phyloP scores from a whole-genome alignment of 2,888 invertebrate species.

The Leptinotarsa peninsularis region DNA sequence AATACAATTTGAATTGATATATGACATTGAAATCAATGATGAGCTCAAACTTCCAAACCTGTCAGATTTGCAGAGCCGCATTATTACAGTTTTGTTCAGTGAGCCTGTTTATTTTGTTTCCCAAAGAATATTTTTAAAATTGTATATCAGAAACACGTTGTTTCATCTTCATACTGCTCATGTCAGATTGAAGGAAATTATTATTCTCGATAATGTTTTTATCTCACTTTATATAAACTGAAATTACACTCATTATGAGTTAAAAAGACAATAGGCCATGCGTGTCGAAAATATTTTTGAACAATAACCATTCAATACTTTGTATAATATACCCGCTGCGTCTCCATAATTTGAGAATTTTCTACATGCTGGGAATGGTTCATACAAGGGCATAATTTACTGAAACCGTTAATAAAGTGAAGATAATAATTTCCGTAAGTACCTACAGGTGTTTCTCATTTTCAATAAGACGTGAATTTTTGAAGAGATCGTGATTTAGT shows the following conservation, averaged over 20 bases:
- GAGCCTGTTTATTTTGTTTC: too few species aligned
- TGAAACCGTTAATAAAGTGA: not conserved
- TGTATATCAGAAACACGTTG: too few species aligned
- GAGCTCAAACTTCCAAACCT: too few species aligned
- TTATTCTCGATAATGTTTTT: constrained; percentile 4
- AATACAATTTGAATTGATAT: too few species aligned
- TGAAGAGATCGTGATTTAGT: not conserved
- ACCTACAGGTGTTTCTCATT: constrained; percentile 9
- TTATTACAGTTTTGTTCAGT: too few species aligned
- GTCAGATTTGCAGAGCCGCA: too few species aligned
- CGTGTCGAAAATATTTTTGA: constrained; percentile 10
- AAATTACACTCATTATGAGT: constrained; percentile 19
- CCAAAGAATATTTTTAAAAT: too few species aligned
- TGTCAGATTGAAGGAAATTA: not conserved
- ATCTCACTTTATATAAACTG: constrained; percentile 6
- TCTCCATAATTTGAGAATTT: constrained; percentile 13
- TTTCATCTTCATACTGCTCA: too few species aligned
- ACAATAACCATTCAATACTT: not conserved
- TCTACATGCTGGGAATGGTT: constrained; percentile 4
- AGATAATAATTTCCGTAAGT: not conserved
- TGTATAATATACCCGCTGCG: constrained; percentile 1
- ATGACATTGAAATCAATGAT: too few species aligned
- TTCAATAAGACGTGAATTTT: not conserved
- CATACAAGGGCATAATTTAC: not conserved
- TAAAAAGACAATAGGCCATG: not conserved